A percentile compares a stretch with the other conserved stretches of the same genome.
Conservation (phyloP, 2,888 invertebrate species). For the Dynastes tityus region DNA sequence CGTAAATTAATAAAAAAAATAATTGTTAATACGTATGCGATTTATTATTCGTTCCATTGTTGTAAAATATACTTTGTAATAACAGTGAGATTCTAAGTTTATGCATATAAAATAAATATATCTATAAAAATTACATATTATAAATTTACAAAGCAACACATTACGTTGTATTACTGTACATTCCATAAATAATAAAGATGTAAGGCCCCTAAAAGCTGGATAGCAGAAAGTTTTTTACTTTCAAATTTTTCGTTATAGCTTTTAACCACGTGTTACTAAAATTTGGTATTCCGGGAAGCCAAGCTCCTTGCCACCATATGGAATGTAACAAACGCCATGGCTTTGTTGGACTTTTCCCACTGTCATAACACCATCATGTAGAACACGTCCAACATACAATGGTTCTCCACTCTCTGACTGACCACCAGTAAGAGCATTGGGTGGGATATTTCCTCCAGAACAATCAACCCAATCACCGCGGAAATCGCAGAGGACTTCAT, state of each 20-base stretch:
- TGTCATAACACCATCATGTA: constrained; percentile 84
- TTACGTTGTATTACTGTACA: constrained; percentile 4
- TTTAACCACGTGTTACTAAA: constrained; percentile 71
- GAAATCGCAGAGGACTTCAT: constrained; percentile 75
- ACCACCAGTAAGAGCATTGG: constrained; percentile 81
- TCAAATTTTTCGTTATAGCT: not conserved
- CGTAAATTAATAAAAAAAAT: not conserved
- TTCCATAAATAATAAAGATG: constrained; percentile 10
- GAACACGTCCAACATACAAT: constrained; percentile 83
- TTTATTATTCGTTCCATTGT: constrained; percentile 28
- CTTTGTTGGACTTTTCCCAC: constrained; percentile 89
- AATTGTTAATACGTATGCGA: constrained; percentile 10
- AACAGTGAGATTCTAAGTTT: constrained; percentile 29
- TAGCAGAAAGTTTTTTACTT: not conserved
- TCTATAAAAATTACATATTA: constrained; percentile 30
- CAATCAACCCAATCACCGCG: constrained; percentile 66
- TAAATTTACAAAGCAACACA: constrained; percentile 36
- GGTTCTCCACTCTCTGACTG: constrained; percentile 85
- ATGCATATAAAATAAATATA: constrained; percentile 43
- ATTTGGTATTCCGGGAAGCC: constrained; percentile 88
- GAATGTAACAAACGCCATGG: constrained; percentile 87
- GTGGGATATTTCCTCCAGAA: constrained; percentile 77
- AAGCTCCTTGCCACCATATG: constrained; percentile 86
- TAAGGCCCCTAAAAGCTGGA: constrained; percentile 54
- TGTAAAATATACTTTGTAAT: constrained; percentile 42